Conservation (phyloP, 2,888 invertebrate genomes). For the Lampropteryx suffumata region DNA sequence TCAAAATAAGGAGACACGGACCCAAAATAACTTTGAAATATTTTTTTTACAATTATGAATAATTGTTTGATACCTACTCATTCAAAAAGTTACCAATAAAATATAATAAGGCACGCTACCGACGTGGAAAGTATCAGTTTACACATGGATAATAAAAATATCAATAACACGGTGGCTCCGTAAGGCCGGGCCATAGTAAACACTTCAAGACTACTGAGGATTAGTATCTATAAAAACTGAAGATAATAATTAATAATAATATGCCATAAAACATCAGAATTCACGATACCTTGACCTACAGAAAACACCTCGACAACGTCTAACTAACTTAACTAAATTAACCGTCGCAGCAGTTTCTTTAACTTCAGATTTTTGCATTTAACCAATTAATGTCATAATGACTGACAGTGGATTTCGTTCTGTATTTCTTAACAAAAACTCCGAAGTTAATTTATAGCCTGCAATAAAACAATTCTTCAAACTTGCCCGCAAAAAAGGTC, state of each 20-base stretch:
- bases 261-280: too few relatives aligned
- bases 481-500: slow-evolving; percentile 72
- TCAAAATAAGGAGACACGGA: neutral
- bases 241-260: too few relatives aligned
- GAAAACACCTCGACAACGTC: neutral
- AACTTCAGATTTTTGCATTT: slow-evolving; percentile 35
- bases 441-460: slow-evolving; percentile 67
- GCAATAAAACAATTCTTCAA: slow-evolving; percentile 80
- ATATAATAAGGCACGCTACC: slow-evolving; percentile 49
- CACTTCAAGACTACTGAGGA: neutral
- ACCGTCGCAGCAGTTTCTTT: slow-evolving; percentile 3
- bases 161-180: slow-evolving; percentile 38
- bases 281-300: too few relatives aligned
- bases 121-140: slow-evolving; percentile 59
- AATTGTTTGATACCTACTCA: slow-evolving; percentile 23
- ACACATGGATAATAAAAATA: slow-evolving; percentile 61
- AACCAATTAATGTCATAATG: slow-evolving; percentile 59
- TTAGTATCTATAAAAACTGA: neutral
- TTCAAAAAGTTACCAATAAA: slow-evolving; percentile 28
- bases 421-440: slow-evolving; percentile 43
- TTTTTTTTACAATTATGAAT: slow-evolving; percentile 16
- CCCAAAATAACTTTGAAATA: slow-evolving; percentile 11
- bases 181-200: neutral
- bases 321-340: slow-evolving; percentile 6
- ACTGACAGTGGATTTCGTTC: slow-evolving; percentile 47